Base-by-base conservation (phyloP, 2,113 vertebrate species). In the Eretmodus cyanostictus region DNA sequence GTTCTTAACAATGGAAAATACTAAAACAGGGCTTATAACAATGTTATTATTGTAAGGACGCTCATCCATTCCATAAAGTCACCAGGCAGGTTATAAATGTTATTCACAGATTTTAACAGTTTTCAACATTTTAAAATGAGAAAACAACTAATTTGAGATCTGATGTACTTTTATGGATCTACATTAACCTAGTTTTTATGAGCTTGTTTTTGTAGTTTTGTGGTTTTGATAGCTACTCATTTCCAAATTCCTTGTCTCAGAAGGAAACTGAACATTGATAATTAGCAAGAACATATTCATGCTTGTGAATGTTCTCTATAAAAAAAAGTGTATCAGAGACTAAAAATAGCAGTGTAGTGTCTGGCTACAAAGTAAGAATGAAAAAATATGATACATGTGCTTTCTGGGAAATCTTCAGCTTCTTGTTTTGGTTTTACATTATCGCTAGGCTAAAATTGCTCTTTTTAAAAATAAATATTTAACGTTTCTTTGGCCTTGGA, bases 271-370 rank as follows among this genome's bases (percentile, higher is more conserved):
- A 76, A 9, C 14, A 49, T 19, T 55, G 38, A 40, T 40, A 81
- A 68, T 83, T 53, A 24, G 47, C n/a, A 73, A 40, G 40, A 24
- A 29, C 31, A n/a, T 42, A 36, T 51, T 24, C 13, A 17, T 27
- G 16, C 38, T 19, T 9, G 31, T 59, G 10, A 36, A 36, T n/a
- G 42, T 80, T 78, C 73, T 79, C 17, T 79, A 45, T 19, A 38
- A 22, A 80, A n/a, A 36, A 16, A 6, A 4, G 19, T 78, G n/a
- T 47, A 66, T 81, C 54, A 38, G 42, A 29, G 55, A 51, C 85
- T 91, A 89, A 91, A 91, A 91, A 83, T 88, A 91, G 76, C 82
- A 3, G 0, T 82, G 38, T 85, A 29, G 83, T 61, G 88, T 93
- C 89, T 92, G 27, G 45, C 34, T 42, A 27, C 66, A 86, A 71